Conservation (phyloP, 2,888 invertebrate genomes). For the Tridacna crocea region DNA sequence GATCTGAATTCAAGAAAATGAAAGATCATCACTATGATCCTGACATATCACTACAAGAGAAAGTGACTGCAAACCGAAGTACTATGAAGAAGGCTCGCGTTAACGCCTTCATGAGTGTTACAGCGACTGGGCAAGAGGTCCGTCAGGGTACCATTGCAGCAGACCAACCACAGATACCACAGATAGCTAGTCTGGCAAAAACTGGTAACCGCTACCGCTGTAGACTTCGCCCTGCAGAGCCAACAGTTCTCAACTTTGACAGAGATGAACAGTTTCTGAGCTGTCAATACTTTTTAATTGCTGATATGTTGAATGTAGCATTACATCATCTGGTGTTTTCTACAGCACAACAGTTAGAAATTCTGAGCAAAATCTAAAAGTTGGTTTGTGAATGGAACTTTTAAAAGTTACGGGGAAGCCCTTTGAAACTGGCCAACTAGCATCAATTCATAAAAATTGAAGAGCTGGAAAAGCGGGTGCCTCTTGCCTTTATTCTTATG, state of each 20-base stretch:
- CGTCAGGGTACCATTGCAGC: neutral
- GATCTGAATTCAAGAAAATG: neutral
- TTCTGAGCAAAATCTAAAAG: slow-evolving; percentile 34
- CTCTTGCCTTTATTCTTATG: slow-evolving; percentile 30
- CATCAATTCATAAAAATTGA: slow-evolving; percentile 2
- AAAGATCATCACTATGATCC: slow-evolving; percentile 7
- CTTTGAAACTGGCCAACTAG: slow-evolving; percentile 23
- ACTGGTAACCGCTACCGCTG: slow-evolving; percentile 9
- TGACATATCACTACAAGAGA: neutral
- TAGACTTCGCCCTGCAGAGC: slow-evolving; percentile 14
- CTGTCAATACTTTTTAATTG: slow-evolving; percentile 38
- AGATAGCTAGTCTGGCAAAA: neutral
- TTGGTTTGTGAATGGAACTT: slow-evolving; percentile 52
- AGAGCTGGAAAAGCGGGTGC: slow-evolving; percentile 18
- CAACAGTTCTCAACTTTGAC: slow-evolving; percentile 22
- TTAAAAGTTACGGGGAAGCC: slow-evolving; percentile 34
- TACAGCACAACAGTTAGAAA: slow-evolving; percentile 30
- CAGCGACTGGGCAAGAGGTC: neutral
- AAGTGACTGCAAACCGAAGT: neutral
- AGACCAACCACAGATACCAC: slow-evolving; percentile 9
- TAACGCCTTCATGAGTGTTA: slow-evolving; percentile 3
- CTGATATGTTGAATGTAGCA: slow-evolving; percentile 25
- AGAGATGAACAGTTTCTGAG: slow-evolving; percentile 29
- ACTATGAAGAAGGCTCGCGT: neutral
- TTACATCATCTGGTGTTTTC: slow-evolving; percentile 41